A percentile compares a stretch with the other conserved stretches of the same genome.
Conservation (phyloP, 1,140 invertebrate genomes). For the Varroa destructor region DNA sequence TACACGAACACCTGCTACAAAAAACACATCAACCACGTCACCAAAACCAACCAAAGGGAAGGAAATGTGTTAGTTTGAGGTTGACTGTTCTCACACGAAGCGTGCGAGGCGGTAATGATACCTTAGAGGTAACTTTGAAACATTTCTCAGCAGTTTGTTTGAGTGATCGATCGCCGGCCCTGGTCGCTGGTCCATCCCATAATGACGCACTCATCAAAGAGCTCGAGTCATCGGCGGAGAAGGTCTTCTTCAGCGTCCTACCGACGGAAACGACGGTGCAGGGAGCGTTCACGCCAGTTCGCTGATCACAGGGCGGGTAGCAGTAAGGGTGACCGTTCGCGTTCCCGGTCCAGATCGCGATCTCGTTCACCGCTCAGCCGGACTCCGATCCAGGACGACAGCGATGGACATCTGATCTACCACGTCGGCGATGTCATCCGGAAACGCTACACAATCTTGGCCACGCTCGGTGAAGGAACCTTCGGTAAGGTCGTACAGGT, state of each 20-base stretch:
- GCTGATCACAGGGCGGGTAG: neutral
- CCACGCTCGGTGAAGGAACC: constrained; percentile 46
- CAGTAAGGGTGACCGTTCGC: constrained; percentile 3
- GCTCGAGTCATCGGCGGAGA: constrained; percentile 17
- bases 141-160: constrained; percentile 27
- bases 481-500: constrained; percentile 42
- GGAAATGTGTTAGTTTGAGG: no score
- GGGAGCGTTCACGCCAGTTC: constrained; percentile 3
- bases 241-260: neutral
- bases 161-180: no score
- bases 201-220: constrained; percentile 27
- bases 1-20: no score
- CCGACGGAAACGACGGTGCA: constrained; percentile 5
- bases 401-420: constrained; percentile 47
- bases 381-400: constrained; percentile 40
- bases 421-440: constrained; percentile 43
- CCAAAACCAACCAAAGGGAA: no score
- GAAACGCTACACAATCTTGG: constrained; percentile 44
- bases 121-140: constrained; percentile 26
- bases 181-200: constrained; percentile 19
- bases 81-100: no score
- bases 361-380: neutral
- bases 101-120: no score
- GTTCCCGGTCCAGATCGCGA: constrained; percentile 7
- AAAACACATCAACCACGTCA: no score